A percentile compares a stretch with the other conserved stretches of the same genome.
phyloP scores from a whole-genome alignment of 2,888 invertebrate genomes.

The Drosophila vallismaia region DNA sequence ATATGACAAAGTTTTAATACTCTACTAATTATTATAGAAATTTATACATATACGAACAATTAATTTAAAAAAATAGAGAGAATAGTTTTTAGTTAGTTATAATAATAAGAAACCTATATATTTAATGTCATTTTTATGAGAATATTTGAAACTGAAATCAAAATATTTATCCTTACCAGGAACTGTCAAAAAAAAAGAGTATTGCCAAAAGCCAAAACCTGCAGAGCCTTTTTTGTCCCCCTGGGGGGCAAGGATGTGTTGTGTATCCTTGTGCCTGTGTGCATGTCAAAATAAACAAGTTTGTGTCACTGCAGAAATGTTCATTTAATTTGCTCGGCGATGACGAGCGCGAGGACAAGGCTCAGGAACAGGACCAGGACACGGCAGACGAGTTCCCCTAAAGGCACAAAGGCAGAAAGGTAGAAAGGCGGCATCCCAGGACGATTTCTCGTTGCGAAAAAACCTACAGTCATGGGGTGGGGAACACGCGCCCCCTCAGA shows the following conservation, averaged over 20 bases:
- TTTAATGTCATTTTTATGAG: no score
- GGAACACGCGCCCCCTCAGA: constrained; percentile 3
- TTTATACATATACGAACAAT: no score
- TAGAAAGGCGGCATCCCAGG: constrained; percentile 13
- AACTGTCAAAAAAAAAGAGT: constrained; percentile 12
- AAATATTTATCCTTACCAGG: background rate
- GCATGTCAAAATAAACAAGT: constrained; percentile 82
- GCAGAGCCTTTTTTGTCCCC: constrained; percentile 8
- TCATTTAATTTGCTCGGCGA: constrained; percentile 81
- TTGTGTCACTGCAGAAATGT: constrained; percentile 83
- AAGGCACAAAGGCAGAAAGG: background rate
- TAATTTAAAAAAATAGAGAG: no score
- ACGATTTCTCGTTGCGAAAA: constrained; percentile 9
- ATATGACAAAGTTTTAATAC: background rate
- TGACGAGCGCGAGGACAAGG: constrained; percentile 39
- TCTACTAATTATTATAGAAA: background rate
- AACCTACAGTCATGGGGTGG: background rate
- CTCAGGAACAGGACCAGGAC: constrained; percentile 3
- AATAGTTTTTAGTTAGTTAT: no score
- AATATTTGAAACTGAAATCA: background rate
- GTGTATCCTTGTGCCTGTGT: constrained; percentile 43
- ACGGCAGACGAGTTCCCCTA: constrained; percentile 13
- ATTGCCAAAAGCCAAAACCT: constrained; percentile 14
- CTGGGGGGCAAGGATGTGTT: constrained; percentile 18
- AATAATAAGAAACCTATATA: no score